These are phyloP conservation scores for Gymnoscopelus braueri DNA, from an alignment of 2,797 vertebrate genomes.

Conservation along the genomic window DNA sequence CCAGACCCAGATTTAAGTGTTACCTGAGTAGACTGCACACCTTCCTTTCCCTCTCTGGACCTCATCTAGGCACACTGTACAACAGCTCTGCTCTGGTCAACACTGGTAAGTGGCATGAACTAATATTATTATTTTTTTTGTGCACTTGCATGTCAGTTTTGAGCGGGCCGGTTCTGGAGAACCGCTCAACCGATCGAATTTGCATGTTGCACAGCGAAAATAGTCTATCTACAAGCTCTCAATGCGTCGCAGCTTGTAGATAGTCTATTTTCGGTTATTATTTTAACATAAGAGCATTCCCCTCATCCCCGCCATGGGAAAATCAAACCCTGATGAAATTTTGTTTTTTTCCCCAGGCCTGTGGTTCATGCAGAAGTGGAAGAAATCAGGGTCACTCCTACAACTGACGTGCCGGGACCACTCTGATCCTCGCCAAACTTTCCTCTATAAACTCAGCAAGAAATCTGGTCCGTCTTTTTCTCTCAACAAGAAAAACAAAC, in stretches of 20 bases:
- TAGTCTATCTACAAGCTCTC: too few species aligned
- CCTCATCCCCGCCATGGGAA: too few species aligned
- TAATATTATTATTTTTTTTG: too few species aligned
- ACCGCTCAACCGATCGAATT: too few species aligned
- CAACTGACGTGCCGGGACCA: constrained; percentile 97
- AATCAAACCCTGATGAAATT: constrained; percentile 10
- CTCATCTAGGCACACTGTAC: constrained; percentile 97
- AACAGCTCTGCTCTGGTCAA: constrained; percentile 99
- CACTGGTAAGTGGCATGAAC: constrained; percentile 84
- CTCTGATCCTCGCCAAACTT: constrained; percentile 97
- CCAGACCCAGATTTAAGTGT: constrained; percentile 94
- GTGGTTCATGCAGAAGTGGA: constrained; percentile 99
- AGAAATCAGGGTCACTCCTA: constrained; percentile 96
- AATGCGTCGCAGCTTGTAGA: too few species aligned
- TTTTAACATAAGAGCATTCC: too few species aligned
- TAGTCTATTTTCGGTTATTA: too few species aligned
- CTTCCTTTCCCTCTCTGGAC: constrained; percentile 97
- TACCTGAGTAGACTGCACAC: constrained; percentile 96
- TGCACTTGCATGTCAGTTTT: too few species aligned
- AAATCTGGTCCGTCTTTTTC: constrained; percentile 88
- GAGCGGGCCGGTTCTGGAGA: too few species aligned
- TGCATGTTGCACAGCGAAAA: too few species aligned
- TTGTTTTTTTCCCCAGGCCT: constrained; percentile 81
- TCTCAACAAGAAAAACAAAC: background rate
- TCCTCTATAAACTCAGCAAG: constrained; percentile 98